Conservation (phyloP, 2,113 vertebrate genomes). For the Clarias gariepinus region DNA sequence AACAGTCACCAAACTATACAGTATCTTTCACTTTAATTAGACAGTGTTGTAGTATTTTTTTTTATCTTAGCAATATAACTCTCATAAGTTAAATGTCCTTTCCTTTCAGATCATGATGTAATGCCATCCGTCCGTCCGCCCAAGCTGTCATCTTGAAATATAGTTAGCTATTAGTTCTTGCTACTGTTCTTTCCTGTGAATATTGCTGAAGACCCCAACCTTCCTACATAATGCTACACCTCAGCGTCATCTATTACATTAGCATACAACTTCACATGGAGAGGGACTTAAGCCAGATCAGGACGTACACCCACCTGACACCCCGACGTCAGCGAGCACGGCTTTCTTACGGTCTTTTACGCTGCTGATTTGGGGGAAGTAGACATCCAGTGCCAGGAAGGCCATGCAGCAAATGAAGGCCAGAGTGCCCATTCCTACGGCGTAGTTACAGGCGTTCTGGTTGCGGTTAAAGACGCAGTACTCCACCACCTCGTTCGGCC, state of each 20-base stretch:
- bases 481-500: constrained; percentile 71
- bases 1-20: neutral
- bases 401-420: constrained; percentile 90
- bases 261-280: neutral
- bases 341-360: constrained; percentile 97
- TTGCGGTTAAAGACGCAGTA: constrained; percentile 97
- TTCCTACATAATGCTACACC: no score
- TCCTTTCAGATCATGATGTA: neutral
- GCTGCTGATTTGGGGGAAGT: constrained; percentile 98
- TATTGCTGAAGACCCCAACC: no score
- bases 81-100: no score
- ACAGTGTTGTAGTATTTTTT: neutral
- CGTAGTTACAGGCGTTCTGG: constrained; percentile 90
- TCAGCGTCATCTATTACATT: neutral
- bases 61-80: neutral
- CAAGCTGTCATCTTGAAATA: no score
- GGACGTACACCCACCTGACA: constrained; percentile 80
- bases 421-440: constrained; percentile 89
- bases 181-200: no score
- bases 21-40: neutral
- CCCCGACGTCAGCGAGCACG: constrained; percentile 85
- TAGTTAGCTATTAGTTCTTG: no score
- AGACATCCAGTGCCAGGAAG: constrained; percentile 90
- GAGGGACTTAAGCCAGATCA: neutral
- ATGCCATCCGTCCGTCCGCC: neutral